Evolutionary conservation across 2,113 vertebrate species (phyloP).

Genomic region (Eretmochelys imbricata): DNA sequence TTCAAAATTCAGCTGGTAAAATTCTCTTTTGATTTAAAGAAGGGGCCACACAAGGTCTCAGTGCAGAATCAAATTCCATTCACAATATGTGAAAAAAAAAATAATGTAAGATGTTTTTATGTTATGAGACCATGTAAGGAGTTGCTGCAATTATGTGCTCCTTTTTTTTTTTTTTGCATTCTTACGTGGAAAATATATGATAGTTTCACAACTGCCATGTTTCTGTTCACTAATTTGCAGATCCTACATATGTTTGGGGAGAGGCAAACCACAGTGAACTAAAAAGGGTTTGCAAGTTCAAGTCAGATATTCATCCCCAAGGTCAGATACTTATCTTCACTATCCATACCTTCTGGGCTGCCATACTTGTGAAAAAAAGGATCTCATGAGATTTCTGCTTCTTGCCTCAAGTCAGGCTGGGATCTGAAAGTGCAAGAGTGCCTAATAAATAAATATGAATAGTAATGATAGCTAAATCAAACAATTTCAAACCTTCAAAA

Average conservation of each 20-base stretch:
- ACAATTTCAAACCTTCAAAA: slow-evolving; percentile 2
- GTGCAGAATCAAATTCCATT: slow-evolving; percentile 55
- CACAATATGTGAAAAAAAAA: slow-evolving; percentile 61
- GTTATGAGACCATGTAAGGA: slow-evolving; percentile 40
- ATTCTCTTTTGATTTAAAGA: slow-evolving; percentile 55
- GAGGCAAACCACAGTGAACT: background rate
- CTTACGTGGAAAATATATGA: slow-evolving; percentile 27
- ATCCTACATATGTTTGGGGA: slow-evolving; percentile 19
- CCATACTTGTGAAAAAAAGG: slow-evolving; percentile 52
- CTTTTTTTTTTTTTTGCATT: slow-evolving; percentile 55
- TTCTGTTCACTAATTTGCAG: slow-evolving; percentile 49
- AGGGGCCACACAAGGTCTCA: slow-evolving; percentile 36
- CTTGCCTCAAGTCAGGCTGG: slow-evolving; percentile 54
- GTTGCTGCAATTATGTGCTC: background rate
- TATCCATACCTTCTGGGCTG: slow-evolving; percentile 26
- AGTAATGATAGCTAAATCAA: slow-evolving; percentile 37
- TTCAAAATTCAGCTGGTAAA: slow-evolving; percentile 68
- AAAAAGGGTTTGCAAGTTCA: slow-evolving; percentile 63
- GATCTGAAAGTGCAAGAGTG: slow-evolving; percentile 65
- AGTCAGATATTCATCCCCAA: slow-evolving; percentile 67
- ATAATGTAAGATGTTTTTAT: slow-evolving; percentile 57
- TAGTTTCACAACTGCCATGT: slow-evolving; percentile 39
- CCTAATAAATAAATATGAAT: slow-evolving; percentile 67
- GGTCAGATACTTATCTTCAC: slow-evolving; percentile 65
- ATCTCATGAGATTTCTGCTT: slow-evolving; percentile 50